Evolutionary conservation across 2,797 vertebrate genomes (phyloP), one percentile per base, ranked within the genome.

Genomic region (Furcifer pardalis): DNA sequence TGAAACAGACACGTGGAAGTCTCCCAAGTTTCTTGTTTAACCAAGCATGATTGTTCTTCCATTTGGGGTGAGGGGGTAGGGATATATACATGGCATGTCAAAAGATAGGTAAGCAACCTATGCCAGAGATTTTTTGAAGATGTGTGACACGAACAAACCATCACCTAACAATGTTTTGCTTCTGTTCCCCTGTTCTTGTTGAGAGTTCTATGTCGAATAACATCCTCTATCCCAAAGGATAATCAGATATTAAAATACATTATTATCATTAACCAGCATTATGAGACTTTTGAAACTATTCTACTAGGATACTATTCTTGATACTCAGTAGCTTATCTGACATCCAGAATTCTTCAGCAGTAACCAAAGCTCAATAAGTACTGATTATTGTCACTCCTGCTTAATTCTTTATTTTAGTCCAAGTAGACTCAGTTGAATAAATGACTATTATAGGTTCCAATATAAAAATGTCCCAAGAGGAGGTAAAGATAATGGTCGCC

Each of bases 191-290:
- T 52, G 37, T 32, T 77, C 73, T 42, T 25, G 40, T 40, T 71
- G 7, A 69, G 37, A 56, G 52, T 19, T 56, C 52, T 10, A 10
- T 71, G 21, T 40, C 35, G 6, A 21, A 8, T 69, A 17, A 69
- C 7, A 8, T 23, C 6, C 19, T 17, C 32, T 32, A n/a, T 44
- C 21, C 37, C 23, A 46, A 62, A 42, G 46, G 25, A 69, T 62
- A 71, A 71, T 52, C n/a, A 86, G 81, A 81, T 49, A 81, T 77
- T 56, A 40, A 69, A 62, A 15, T 27, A 30, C n/a, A 49, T 1
- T 81, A 42, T 65, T 81, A 77, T 72, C 56, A 83, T 83, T 78
- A 83, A 83, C 69, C 52, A 74, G 23, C 59, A 65, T 79, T 74
- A 72, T 72, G 32, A 21, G 60, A 83, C 35, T 56, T 86, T 83